Conservation (phyloP, 2,113 vertebrate genomes). For the Centropristis striata region DNA sequence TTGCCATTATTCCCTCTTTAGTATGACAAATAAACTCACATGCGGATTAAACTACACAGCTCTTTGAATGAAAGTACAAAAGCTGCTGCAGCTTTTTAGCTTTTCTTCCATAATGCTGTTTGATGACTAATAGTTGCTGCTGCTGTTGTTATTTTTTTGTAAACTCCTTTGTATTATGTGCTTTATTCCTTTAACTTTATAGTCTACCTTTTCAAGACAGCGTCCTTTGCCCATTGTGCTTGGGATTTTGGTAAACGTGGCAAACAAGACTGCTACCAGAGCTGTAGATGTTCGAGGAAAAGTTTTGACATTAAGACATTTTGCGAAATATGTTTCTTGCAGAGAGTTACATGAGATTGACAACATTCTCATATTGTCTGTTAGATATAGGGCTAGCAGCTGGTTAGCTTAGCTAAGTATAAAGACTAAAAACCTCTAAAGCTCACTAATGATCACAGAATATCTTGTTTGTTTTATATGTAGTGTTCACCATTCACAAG, state of each 20-base stretch:
- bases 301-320: neutral
- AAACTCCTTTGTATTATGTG: neutral
- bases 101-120: neutral
- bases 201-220: neutral
- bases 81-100: constrained; percentile 11
- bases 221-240: neutral
- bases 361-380: neutral
- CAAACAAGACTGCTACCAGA: no score
- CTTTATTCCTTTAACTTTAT: neutral
- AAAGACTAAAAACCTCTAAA: neutral
- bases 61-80: neutral
- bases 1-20: constrained; percentile 1
- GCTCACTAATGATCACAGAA: neutral
- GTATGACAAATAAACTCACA: constrained; percentile 28
- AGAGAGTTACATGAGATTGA: neutral
- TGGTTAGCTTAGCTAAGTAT: neutral
- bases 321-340: neutral
- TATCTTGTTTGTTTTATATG: no score
- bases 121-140: constrained; percentile 18
- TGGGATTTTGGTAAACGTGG: neutral
- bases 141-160: neutral
- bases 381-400: neutral
- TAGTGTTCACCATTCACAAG: no score
- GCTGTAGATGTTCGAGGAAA: neutral
- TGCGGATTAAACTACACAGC: neutral